phyloP scores from a whole-genome alignment of 1,140 invertebrate species.

The Pseudomyrmex gracilis region DNA sequence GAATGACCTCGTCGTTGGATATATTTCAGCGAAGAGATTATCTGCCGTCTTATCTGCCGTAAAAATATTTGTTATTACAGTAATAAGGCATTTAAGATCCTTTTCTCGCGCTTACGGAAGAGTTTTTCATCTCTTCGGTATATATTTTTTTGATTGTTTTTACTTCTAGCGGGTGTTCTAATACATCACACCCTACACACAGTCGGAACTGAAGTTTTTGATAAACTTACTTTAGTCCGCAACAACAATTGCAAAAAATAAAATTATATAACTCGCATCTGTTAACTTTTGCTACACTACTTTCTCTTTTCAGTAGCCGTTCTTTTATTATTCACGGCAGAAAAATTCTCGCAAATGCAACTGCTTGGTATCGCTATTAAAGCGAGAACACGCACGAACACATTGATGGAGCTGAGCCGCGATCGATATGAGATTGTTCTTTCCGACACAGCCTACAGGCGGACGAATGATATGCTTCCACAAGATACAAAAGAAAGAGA shows the following conservation, averaged over 20 bases:
- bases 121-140: not conserved
- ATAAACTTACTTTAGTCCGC: not conserved
- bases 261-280: too few relatives aligned
- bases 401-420: constrained; percentile 7
- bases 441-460: not conserved
- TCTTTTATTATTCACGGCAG: too few relatives aligned
- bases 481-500: not conserved
- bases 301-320: too few relatives aligned
- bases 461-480: not conserved
- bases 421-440: constrained; percentile 44
- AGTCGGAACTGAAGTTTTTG: too few relatives aligned
- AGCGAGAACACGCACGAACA: not conserved
- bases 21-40: not conserved
- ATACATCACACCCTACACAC: not conserved
- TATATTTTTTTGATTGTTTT: constrained; percentile 20
- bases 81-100: constrained; percentile 20
- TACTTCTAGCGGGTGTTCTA: not conserved
- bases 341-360: not conserved
- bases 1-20: not conserved
- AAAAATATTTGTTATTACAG: constrained; percentile 27
- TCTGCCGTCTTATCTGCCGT: not conserved
- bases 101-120: not conserved
- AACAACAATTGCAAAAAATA: not conserved
- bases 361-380: not conserved
- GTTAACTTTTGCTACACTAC: too few relatives aligned